Base-by-base conservation (phyloP, 2,113 vertebrate species). In the Epinephelus fuscoguttatus region DNA sequence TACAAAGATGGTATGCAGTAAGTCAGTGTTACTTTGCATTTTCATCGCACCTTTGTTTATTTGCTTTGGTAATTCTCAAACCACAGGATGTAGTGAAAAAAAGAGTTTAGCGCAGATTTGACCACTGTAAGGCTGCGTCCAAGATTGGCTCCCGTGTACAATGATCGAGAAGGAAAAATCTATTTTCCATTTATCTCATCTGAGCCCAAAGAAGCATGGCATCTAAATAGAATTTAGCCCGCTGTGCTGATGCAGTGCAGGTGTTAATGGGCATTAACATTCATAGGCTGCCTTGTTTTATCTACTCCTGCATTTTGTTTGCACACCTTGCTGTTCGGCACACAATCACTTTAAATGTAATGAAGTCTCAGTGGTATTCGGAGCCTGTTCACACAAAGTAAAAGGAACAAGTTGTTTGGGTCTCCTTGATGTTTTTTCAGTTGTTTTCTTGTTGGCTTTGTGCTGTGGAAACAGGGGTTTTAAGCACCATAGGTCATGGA, bases 231-330 rank as follows among this genome's bases (percentile, higher is more conserved):
- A 74, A 72, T 63, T 25, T 45, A 12, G 15, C 76, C 81, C 17
- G 57, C 72, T 79, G 79, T 86, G 84, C 85, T 78, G 68, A 89
- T 71, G 57, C 80, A 74, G 76, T 47, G n/a, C 76, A 80, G 76
- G 47, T 78, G 72, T 50, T 87, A 84, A 86, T 77, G 63, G 64
- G 52, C 59, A 84, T 91, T 83, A 91, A 62, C 84, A 87, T 88
- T 81, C 78, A 82, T 62, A 78, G 86, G 33, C 47, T 49, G 79
- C 45, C 81, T 70, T 68, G 60, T 72, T 81, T 87, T 76, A 89
- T 92, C 76, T 70, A 47, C 79, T 81, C 50, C 60, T 82, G 79
- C 17, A 49, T 78, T 87, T 77, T 88, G 78, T 90, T 88, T 85
- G 79, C 72, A 83, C 80, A 81, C 90, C 82, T 85, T 70, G 80